Evolutionary conservation across 1,140 invertebrate species (phyloP), one percentile per base, ranked within the genome.

Genomic region (Drosophila dunni): DNA sequence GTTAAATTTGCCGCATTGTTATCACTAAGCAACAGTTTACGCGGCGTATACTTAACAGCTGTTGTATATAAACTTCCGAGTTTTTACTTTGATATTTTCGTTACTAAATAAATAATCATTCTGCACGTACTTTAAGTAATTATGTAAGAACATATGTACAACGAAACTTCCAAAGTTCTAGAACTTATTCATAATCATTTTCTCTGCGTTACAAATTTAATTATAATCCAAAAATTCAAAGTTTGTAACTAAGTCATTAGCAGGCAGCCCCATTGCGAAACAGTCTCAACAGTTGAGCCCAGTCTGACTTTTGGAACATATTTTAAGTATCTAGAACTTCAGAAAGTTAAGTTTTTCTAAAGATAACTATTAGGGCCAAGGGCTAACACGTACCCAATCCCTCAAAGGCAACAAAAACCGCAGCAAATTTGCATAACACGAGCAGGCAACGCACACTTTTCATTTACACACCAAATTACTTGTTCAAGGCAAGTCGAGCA

Each of bases 391-490:
- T 64, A 56, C 50, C 36, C 61, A 75, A 75, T 86, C 75, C 78
- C 82, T 78, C 64, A 85, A 71, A 38, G 66, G 44, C 61, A 24
- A 56, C 56, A 77, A 69, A 29, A 78, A 71, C 74, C 65, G 58
- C 74, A 78, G 63, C 56, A 86, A 29, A 85, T 86, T 86, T 85
- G 81, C 81, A 85, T 85, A 81, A 78, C 82, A 86, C 60, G 80
- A 86, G 75, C 63, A 48, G 7, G 61, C 61, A 53, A n/a, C 48
- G 45, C 38, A 81, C 81, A 84, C 74, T 84, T 80, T 85, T 78
- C 81, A 80, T 77, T 84, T 80, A 84, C 81, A 84, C 77, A 71
- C 69, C 63, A 75, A 85, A 81, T 85, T 85, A 85, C 78, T 84
- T 65, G 74, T 71, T 57, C 66, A 13, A 40, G 17, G 8, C 10